These are phyloP conservation scores for Acanthis flammea DNA, from an alignment of 2,797 vertebrate species.

Conservation along the genomic window DNA sequence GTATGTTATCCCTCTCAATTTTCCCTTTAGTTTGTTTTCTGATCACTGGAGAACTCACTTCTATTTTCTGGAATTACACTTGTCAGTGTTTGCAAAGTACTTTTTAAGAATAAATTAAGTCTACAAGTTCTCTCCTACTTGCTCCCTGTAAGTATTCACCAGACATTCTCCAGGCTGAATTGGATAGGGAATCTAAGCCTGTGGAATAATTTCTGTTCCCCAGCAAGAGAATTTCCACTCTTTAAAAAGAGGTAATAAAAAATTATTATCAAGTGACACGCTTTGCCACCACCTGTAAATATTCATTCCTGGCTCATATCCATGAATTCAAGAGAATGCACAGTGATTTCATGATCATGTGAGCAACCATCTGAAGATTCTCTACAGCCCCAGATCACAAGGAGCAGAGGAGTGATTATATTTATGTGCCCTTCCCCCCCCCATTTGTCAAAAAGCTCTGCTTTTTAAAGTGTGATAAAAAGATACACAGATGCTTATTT, in stretches of 20 bases:
- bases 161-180: neutral
- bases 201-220: neutral
- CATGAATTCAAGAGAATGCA: slow-evolving; percentile 13
- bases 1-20: neutral
- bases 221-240: slow-evolving; percentile 11
- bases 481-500: slow-evolving; percentile 58
- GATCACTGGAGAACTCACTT: neutral
- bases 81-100: neutral
- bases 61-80: neutral
- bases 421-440: neutral
- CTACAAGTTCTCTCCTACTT: neutral
- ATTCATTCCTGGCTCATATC: slow-evolving; percentile 15
- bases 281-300: slow-evolving; percentile 40
- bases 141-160: neutral
- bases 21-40: neutral
- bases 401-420: slow-evolving; percentile 27
- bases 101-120: neutral
- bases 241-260: slow-evolving; percentile 23
- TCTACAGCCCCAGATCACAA: neutral
- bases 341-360: slow-evolving; percentile 41
- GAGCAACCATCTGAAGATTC: slow-evolving; percentile 46
- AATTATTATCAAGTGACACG: neutral
- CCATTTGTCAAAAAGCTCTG: slow-evolving; percentile 24
- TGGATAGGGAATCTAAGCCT: neutral
- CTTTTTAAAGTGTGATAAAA: slow-evolving; percentile 49